Percentiles rank a stretch among this genome's conserved stretches.
phyloP scores from a whole-genome alignment of 2,797 vertebrate species.

The Pyrrhura leucotis region DNA sequence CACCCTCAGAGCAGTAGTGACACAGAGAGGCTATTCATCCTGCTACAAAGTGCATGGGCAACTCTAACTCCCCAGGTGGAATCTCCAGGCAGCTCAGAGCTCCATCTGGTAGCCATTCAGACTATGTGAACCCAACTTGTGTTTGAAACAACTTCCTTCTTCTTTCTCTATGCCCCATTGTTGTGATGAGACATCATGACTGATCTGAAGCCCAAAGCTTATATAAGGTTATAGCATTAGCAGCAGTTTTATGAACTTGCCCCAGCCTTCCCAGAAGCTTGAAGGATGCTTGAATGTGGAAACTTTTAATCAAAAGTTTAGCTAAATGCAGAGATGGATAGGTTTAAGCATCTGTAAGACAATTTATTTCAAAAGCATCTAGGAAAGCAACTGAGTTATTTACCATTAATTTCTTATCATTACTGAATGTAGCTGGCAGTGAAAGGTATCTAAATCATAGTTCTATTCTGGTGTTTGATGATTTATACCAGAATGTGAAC shows the following conservation, averaged over 20 bases:
- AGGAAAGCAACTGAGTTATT: background rate
- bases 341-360: background rate
- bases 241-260: background rate
- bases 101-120: slow-evolving; percentile 33
- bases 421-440: background rate
- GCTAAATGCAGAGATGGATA: background rate
- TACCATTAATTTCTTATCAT: background rate
- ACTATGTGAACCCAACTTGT: slow-evolving; percentile 5
- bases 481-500: background rate
- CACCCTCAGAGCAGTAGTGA: background rate
- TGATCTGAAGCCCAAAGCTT: background rate
- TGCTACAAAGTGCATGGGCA: background rate
- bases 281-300: background rate
- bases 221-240: background rate
- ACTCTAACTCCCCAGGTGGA: background rate
- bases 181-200: background rate
- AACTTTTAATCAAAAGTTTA: background rate
- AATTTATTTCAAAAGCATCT: background rate
- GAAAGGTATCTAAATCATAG: background rate
- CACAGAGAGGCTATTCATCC: slow-evolving; percentile 59
- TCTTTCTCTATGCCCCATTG: background rate
- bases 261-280: background rate
- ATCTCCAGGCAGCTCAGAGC: background rate
- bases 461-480: background rate
- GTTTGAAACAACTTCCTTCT: background rate